Evolutionary conservation across 2,113 vertebrate genomes (phyloP).

Genomic region (Monarcha castaneiventris): DNA sequence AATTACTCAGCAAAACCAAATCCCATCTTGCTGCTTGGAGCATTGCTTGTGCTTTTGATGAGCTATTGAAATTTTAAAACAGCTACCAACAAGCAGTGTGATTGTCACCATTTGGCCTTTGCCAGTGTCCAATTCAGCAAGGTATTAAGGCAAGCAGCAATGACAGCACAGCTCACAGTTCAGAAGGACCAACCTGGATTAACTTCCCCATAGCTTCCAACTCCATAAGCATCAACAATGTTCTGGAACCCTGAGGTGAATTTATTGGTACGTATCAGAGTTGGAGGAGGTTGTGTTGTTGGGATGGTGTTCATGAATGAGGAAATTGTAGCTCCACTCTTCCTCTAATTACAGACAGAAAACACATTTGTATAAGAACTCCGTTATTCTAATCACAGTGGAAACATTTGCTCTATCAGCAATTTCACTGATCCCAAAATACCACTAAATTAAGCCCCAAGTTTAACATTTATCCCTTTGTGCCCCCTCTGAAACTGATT

Average conservation of each 20-base stretch:
- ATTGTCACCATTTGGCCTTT: background rate
- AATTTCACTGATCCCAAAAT: background rate
- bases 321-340: slow-evolving; percentile 86
- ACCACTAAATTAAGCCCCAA: background rate
- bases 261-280: slow-evolving; percentile 93
- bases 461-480: background rate
- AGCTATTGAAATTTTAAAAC: background rate
- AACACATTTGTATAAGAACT: background rate
- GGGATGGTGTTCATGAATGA: slow-evolving; percentile 96
- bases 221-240: slow-evolving; percentile 96
- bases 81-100: background rate
- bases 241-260: slow-evolving; percentile 97
- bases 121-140: background rate
- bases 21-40: background rate
- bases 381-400: background rate
- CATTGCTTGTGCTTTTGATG: background rate
- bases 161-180: background rate
- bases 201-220: slow-evolving; percentile 90
- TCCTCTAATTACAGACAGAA: slow-evolving; percentile 76
- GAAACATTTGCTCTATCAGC: background rate
- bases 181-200: slow-evolving; percentile 84
- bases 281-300: slow-evolving; percentile 88
- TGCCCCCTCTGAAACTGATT: background rate
- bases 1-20: background rate
- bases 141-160: background rate